Percentiles rank a stretch among this genome's conserved stretches.
Conservation (phyloP, 2,888 invertebrate genomes). For the Altica lythri region DNA sequence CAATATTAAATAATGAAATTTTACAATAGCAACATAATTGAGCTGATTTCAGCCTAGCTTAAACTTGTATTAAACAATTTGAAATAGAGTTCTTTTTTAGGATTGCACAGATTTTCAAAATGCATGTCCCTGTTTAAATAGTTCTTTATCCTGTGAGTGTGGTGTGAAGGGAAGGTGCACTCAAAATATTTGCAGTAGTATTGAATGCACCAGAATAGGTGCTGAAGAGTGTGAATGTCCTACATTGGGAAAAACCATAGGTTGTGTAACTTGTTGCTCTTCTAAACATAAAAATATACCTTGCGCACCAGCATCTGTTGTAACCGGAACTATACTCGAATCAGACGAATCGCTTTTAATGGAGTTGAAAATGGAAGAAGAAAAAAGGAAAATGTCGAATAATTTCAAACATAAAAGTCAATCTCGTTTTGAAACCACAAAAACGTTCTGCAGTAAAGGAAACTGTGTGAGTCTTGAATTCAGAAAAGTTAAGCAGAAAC, state of each 20-base stretch:
- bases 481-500: slow-evolving; percentile 26
- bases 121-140: slow-evolving; percentile 54
- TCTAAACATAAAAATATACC: slow-evolving; percentile 15
- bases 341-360: slow-evolving; percentile 7
- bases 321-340: slow-evolving; percentile 25
- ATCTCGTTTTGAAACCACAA: slow-evolving; percentile 20
- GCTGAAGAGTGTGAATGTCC: slow-evolving; percentile 59
- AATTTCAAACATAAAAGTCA: too few relatives aligned
- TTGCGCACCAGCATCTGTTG: slow-evolving; percentile 29
- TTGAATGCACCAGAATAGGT: slow-evolving; percentile 59
- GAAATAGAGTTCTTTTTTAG: too few relatives aligned
- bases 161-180: slow-evolving; percentile 59
- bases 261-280: slow-evolving; percentile 39
- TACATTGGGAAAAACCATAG: too few relatives aligned
- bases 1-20: too few relatives aligned
- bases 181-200: slow-evolving; percentile 58
- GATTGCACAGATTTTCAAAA: slow-evolving; percentile 53
- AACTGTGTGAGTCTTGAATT: slow-evolving; percentile 36
- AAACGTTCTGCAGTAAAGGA: slow-evolving; percentile 28
- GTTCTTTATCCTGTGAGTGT: slow-evolving; percentile 52
- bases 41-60: too few relatives aligned
- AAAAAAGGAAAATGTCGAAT: slow-evolving; percentile 6
- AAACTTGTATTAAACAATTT: too few relatives aligned
- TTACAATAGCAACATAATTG: too few relatives aligned
- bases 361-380: slow-evolving; percentile 5